A percentile compares a stretch with the other conserved stretches of the same genome.
Evolutionary conservation across 1,140 invertebrate genomes (phyloP).

Genomic region (Brachionus rotundiformis): DNA sequence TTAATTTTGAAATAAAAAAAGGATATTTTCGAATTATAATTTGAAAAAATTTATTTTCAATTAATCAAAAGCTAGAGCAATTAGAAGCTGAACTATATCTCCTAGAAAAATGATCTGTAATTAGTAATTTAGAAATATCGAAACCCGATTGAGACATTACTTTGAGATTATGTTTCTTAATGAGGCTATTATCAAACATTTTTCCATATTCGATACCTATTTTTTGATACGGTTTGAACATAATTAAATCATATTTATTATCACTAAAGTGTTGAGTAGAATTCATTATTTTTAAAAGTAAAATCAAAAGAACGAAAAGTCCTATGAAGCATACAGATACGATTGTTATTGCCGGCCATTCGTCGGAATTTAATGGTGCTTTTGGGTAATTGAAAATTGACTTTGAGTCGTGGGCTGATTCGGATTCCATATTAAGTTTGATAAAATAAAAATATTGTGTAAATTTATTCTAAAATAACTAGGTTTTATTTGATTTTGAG

Average conservation of each 20-base stretch:
- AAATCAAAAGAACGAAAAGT: background rate
- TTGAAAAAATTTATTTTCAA: too few species aligned
- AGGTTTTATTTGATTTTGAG: background rate
- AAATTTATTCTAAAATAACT: too few species aligned
- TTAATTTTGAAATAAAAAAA: background rate
- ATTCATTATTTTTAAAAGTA: background rate
- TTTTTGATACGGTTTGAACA: slow-evolving; percentile 21
- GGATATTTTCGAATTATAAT: background rate
- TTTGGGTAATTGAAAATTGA: slow-evolving; percentile 8
- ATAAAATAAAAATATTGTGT: too few species aligned
- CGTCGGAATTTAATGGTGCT: background rate
- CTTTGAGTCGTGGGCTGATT: background rate
- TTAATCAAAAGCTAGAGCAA: background rate
- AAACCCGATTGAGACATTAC: background rate
- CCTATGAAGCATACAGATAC: slow-evolving; percentile 14
- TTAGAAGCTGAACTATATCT: background rate
- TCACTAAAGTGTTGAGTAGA: slow-evolving; percentile 1
- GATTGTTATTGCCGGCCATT: slow-evolving; percentile 4
- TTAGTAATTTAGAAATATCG: background rate
- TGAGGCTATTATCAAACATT: background rate
- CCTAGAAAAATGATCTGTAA: background rate
- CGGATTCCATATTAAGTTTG: too few species aligned
- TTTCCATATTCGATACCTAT: background rate
- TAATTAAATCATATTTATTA: slow-evolving; percentile 43
- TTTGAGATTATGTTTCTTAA: background rate